Evolutionary conservation across 2,113 vertebrate species (phyloP), one percentile per base, ranked within the genome.

Genomic region (Galemys pyrenaicus): DNA sequence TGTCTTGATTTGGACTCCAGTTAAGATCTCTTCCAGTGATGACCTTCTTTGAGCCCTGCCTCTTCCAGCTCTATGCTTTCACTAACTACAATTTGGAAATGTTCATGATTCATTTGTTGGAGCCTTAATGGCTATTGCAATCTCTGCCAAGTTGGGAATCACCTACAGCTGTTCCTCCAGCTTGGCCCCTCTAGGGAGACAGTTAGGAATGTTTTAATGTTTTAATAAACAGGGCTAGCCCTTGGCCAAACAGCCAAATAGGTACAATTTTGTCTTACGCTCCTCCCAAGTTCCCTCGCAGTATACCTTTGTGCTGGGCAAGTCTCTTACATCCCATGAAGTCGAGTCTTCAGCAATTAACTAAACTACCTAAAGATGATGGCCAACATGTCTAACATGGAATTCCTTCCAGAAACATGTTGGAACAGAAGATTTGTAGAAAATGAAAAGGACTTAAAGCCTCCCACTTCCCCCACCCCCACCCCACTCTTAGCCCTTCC

Each of bases 81-180:
- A 84, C 30, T 32, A 86, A 89, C 65, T 44, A 71, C 87, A 87
- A 64, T 41, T 81, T 91, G 67, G 88, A 54, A 87, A 92, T 60
- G 12, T 54, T 35, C 20, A 46, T 77, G 41, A 81, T 74, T 94
- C 26, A 39, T 81, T 78, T 74, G 94, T 62, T 70, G 49, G 51
- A 88, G 28, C 0, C 30, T 90, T 92, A 84, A 85, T 67, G 37
- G 19, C 62, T 67, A 54, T 70, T 94, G 65, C 41, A 94, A 92
- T 4, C 17, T 80, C 24, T 90, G 88, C 96, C 96, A 95, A 95
- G 77, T 49, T 67, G 89, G 95, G 94, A 97, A 97, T 97, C 94
- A 95, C 97, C 92, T 91, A 81, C 67, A 94, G 91, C 92, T 95
- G 85, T 86, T 96, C 85, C 30, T 89, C 74, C 39, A 91, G 46